Evolutionary conservation across 92 coral and sea anemone genomes (phyloP), one percentile per base, ranked within the genome.

Genomic region (Epizoanthus ramosus): DNA sequence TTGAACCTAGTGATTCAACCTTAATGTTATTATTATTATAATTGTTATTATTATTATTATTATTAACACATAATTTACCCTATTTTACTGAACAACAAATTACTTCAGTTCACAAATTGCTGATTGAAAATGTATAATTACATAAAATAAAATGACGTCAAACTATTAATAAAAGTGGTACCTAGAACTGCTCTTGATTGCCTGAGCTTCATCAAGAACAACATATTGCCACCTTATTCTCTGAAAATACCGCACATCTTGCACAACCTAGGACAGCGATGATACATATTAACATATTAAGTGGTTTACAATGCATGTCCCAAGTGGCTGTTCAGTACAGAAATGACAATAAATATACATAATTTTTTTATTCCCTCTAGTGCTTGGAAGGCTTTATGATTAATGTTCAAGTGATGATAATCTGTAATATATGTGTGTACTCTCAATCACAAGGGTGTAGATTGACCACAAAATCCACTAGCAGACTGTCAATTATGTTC

Each of bases 151-250:
- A 31, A 68, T 68, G 52, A 33, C 39, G 39, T 39, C 5, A 39
- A 41, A 14, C 31, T 6, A 14, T 28, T 14, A 24, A 28, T 28
- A 28, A 28, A 59, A 2, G 60, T 10, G 23, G 16, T 85, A 94
- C 98, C 98, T 95, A 69, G 98, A 93, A 83, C 98, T 95, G 73
- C 98, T 95, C 76, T 95, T 95, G 90, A 95, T 95, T 2, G 98
- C 98, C 50, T 95, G 98, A 4, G 98, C 99, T 76, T 97, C 99
- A 81, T 97, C 99, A 33, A 97, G 86, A 1, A 97, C 99, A 58
- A 97, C 85, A 83, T 97, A 93, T 84, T 97, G 99, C 99, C 99
- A 97, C 65, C 91, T 93, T 64, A 97, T 94, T 56, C 99, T 91
- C 86, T 97, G 99, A 66, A 97, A 97, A 84, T 97, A 97, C 50